Base-by-base conservation (phyloP, 2,888 invertebrate species). In the Machimus atricapillus region DNA sequence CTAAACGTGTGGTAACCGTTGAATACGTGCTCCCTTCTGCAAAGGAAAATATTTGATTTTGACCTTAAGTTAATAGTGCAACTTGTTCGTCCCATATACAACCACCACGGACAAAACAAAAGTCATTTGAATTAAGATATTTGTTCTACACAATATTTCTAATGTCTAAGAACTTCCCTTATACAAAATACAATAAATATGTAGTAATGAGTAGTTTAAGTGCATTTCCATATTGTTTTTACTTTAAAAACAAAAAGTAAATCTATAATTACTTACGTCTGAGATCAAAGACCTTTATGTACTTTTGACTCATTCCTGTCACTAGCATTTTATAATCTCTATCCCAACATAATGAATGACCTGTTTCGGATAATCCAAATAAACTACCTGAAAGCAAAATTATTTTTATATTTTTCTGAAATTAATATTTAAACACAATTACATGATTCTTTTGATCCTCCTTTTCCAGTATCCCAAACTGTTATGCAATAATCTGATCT, bases 241-340 rank as follows among this genome's bases (percentile, higher is more conserved):
- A n/a, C n/a, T n/a, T n/a, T n/a, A n/a, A n/a, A 16, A n/a, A 52
- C 2, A 19, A 16, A 52, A 52, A 5, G 0, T n/a, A 19, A 52
- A 52, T 66, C n/a, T n/a, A n/a, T n/a, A n/a, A n/a, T n/a, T n/a
- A 89, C 91, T 91, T 92, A 97, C 98, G 98, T 94, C 98, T 94
- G 5, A 98, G 94, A 93, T 98, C 98, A 91, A 97, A 96, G 52
- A 98, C 94, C 92, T 97, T 97, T 74, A 99, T 95, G 90, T 96
- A 95, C 90, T 98, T 98, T 90, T 96, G 94, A 92, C 97, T 98
- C 94, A 98, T 96, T 78, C 98, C 98, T n/a, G 97, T 96, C 1
- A 97, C 95, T 46, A 98, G 94, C 2, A 96, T 95, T 89, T 96
- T 95, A 85, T 95, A 95, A 85, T 96, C 95, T 89, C 95, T 94